Conservation (phyloP, 2,113 vertebrate species). For the Abramis brama region DNA sequence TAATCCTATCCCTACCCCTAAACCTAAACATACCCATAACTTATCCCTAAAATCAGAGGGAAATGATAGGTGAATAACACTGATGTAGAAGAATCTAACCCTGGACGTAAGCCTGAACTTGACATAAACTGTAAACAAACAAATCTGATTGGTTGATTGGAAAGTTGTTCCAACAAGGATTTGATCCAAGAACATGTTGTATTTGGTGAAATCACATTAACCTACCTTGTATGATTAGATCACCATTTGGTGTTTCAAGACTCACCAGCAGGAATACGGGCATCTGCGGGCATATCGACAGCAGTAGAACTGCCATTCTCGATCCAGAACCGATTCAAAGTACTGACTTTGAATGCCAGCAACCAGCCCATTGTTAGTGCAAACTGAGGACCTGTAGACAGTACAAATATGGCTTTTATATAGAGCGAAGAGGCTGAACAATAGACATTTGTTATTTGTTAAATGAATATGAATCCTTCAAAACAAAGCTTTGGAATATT, state of each 20-base stretch:
- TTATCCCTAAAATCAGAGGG: too few species aligned
- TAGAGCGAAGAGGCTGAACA: not conserved
- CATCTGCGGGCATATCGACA: slow-evolving; percentile 90
- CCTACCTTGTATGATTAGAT: not conserved
- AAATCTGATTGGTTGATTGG: too few species aligned
- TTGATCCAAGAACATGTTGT: too few species aligned
- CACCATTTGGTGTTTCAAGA: not conserved
- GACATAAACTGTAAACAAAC: too few species aligned
- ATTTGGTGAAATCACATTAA: too few species aligned
- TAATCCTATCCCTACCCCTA: too few species aligned
- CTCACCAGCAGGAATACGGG: slow-evolving; percentile 93
- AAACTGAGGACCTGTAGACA: slow-evolving; percentile 88
- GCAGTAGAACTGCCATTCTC: slow-evolving; percentile 98
- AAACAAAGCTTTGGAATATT: not conserved
- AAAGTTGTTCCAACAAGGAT: too few species aligned
- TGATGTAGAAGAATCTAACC: too few species aligned
- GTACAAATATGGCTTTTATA: not conserved
- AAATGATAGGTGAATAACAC: too few species aligned
- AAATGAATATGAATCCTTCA: not conserved
- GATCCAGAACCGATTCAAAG: slow-evolving; percentile 90
- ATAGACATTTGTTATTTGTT: not conserved
- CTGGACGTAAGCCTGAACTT: too few species aligned
- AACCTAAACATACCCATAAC: too few species aligned
- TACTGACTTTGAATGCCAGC: slow-evolving; percentile 95
- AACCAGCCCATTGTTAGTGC: slow-evolving; percentile 91